These are phyloP conservation scores for Gymnocheta viridis DNA, from an alignment of 2,888 invertebrate genomes.

Conservation along the genomic window DNA sequence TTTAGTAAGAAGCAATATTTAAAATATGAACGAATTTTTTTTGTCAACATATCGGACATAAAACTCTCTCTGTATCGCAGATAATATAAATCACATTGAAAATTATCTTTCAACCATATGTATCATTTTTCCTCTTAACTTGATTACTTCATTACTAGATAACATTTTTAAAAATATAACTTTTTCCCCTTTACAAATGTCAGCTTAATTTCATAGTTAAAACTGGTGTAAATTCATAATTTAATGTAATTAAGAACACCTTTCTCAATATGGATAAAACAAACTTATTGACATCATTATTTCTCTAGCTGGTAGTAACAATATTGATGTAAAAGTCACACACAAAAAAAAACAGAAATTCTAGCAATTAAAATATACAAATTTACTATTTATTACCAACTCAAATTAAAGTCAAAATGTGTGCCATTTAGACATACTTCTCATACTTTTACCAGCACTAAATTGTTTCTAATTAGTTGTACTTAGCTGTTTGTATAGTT, in stretches of 20 bases:
- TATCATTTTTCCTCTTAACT: not conserved
- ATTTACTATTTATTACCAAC: slow-evolving; percentile 14
- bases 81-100: too few relatives aligned
- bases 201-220: not conserved
- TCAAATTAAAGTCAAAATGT: slow-evolving; percentile 26
- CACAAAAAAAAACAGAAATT: not conserved
- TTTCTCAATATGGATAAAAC: too few relatives aligned
- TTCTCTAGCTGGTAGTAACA: not conserved
- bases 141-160: not conserved
- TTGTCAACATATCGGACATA: too few relatives aligned
- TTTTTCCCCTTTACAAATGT: not conserved
- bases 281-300: not conserved
- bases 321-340: too few relatives aligned
- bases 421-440: slow-evolving; percentile 11
- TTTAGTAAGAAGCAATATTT: too few relatives aligned
- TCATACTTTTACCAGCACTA: slow-evolving; percentile 10
- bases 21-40: too few relatives aligned
- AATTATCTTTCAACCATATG: not conserved
- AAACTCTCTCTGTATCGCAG: too few relatives aligned
- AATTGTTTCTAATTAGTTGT: slow-evolving; percentile 27
- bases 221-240: too few relatives aligned
- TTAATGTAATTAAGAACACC: too few relatives aligned
- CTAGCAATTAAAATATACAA: slow-evolving; percentile 18
- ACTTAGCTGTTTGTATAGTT: not conserved
- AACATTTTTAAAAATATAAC: not conserved